Evolutionary conservation across 1,140 invertebrate species (phyloP).

Genomic region (Rhyzopertha dominica): DNA sequence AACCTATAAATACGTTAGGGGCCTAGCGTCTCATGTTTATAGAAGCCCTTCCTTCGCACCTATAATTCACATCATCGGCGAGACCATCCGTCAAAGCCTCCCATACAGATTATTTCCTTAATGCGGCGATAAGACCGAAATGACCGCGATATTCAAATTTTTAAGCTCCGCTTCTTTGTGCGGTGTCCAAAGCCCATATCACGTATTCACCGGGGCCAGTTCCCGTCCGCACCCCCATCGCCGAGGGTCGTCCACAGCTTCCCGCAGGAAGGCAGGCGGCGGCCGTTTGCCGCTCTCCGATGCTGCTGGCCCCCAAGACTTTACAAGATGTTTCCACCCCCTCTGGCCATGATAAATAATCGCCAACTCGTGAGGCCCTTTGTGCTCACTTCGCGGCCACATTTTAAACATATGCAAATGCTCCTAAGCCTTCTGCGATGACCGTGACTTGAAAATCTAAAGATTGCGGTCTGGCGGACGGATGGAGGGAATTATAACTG

Average conservation of each 20-base stretch:
- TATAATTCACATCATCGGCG: too few relatives aligned
- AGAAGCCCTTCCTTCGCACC: too few relatives aligned
- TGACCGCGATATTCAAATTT: conserved; percentile 49
- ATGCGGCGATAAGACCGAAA: conserved; percentile 43
- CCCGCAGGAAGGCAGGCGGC: neutral
- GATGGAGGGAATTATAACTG: too few relatives aligned
- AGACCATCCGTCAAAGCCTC: conserved; percentile 37
- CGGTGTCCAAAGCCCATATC: conserved; percentile 36
- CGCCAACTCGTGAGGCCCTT: conserved; percentile 41
- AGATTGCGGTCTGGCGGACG: conserved; percentile 22
- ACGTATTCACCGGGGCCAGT: conserved; percentile 35
- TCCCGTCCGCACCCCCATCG: conserved; percentile 26
- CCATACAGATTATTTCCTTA: conserved; percentile 41
- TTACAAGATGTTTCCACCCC: conserved; percentile 31
- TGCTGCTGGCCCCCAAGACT: conserved; percentile 22
- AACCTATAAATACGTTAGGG: too few relatives aligned
- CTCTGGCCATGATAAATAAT: conserved; percentile 42
- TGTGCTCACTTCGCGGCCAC: conserved; percentile 40
- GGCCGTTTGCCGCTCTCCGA: conserved; percentile 17
- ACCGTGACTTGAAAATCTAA: conserved; percentile 36
- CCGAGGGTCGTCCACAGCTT: neutral
- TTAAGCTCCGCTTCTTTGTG: conserved; percentile 44
- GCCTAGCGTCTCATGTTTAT: too few relatives aligned
- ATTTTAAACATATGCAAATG: conserved; percentile 46
- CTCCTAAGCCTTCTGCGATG: conserved; percentile 29